Evolutionary conservation across 2,888 invertebrate species (phyloP).

Genomic region (Neria commutata): DNA sequence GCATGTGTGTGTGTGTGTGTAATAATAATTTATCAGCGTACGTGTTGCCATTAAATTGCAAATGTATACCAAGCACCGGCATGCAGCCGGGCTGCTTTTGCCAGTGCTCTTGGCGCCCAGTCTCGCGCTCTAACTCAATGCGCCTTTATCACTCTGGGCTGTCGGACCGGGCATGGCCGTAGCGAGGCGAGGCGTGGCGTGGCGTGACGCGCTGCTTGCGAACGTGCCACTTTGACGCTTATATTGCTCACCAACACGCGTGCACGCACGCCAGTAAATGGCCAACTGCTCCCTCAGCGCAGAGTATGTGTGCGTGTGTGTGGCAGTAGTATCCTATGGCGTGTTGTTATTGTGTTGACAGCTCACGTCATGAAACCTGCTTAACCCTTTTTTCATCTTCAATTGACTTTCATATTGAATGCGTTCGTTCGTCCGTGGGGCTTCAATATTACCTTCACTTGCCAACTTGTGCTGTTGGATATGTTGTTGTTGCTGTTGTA

Average conservation of each 20-base stretch:
- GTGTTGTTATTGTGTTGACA: not conserved
- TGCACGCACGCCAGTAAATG: not conserved
- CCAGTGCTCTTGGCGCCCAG: no score
- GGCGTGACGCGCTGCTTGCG: no score
- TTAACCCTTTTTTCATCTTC: conserved; percentile 5
- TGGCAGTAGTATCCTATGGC: no score
- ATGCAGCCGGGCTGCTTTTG: no score
- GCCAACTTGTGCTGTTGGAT: no score
- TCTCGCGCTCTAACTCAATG: not conserved
- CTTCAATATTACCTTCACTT: no score
- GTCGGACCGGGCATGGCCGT: no score
- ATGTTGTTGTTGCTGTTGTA: not conserved
- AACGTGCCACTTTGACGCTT: no score
- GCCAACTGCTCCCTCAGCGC: not conserved
- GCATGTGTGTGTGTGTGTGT: no score
- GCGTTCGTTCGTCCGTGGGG: not conserved
- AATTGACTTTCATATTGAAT: conserved; percentile 5
- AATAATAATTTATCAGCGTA: conserved; percentile 54
- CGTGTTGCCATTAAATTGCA: conserved; percentile 49
- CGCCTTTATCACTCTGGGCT: no score
- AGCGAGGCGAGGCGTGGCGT: no score
- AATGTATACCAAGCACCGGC: conserved; percentile 21
- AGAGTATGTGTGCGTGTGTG: not conserved
- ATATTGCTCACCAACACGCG: not conserved
- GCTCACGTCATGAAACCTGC: not conserved